Conservation (phyloP, 2,888 invertebrate species). For the Dryocosmus kuriphilus region DNA sequence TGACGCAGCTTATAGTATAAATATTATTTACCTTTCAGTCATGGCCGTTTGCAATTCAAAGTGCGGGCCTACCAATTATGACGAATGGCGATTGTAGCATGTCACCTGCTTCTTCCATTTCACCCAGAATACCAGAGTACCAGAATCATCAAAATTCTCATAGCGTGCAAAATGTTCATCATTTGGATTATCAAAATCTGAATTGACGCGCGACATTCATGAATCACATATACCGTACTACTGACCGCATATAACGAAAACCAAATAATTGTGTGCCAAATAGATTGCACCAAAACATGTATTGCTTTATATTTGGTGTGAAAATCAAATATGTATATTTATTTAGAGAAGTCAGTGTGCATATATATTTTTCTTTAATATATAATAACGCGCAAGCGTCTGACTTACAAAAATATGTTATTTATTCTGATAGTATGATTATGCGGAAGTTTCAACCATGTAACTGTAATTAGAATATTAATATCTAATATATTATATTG, state of each 20-base stretch:
- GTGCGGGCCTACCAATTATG: constrained; percentile 60
- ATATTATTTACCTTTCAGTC: constrained; percentile 79
- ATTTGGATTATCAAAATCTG: not conserved
- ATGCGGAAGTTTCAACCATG: no score
- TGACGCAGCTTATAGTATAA: no score
- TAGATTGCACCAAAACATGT: not conserved
- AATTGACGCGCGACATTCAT: not conserved
- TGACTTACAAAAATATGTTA: not conserved
- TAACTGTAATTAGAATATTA: not conserved
- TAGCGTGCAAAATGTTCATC: not conserved
- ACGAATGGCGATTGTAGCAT: constrained; percentile 68
- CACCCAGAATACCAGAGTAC: constrained; percentile 40
- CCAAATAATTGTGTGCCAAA: not conserved
- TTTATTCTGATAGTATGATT: no score
- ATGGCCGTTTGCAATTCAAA: constrained; percentile 90
- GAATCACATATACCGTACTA: not conserved
- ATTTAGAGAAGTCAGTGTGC: not conserved
- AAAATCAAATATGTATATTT: not conserved
- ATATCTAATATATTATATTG: not conserved
- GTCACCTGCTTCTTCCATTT: constrained; percentile 61
- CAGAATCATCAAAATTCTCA: not conserved
- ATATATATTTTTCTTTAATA: not conserved
- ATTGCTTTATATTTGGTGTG: not conserved
- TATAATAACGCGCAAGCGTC: not conserved
- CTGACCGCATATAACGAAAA: not conserved